phyloP scores from a whole-genome alignment of 2,888 invertebrate species.

The Gerris lacustris region DNA sequence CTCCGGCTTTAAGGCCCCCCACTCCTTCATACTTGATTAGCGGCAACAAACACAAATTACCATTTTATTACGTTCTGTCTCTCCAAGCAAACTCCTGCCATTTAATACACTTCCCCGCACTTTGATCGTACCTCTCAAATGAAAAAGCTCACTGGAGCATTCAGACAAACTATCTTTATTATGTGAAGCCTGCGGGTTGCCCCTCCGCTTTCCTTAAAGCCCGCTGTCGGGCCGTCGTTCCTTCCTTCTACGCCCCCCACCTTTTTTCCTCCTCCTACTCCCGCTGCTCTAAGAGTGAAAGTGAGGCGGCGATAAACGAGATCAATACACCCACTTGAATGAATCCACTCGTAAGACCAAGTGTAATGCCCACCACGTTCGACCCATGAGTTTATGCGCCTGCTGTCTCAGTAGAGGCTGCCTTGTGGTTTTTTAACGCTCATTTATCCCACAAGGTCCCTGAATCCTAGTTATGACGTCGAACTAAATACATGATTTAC shows the following conservation, averaged over 20 bases:
- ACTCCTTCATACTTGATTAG: slow-evolving; percentile 34
- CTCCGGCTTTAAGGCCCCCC: neutral
- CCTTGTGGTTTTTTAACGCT: too few species aligned
- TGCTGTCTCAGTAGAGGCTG: too few species aligned
- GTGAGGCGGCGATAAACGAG: too few species aligned
- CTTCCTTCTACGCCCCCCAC: neutral
- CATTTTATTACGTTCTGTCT: slow-evolving; percentile 49
- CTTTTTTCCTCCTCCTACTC: neutral
- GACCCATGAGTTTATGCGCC: too few species aligned
- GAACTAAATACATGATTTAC: too few species aligned
- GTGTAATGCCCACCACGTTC: too few species aligned
- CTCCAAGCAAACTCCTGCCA: slow-evolving; percentile 46
- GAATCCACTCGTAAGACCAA: too few species aligned
- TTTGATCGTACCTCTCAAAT: slow-evolving; percentile 39
- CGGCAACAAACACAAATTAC: slow-evolving; percentile 56
- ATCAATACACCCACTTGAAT: too few species aligned
- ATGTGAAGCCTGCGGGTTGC: slow-evolving; percentile 6
- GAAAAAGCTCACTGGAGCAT: slow-evolving; percentile 31
- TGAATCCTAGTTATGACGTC: too few species aligned
- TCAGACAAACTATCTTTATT: slow-evolving; percentile 27
- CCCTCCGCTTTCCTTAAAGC: neutral
- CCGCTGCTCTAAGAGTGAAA: too few species aligned
- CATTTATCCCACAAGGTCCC: too few species aligned
- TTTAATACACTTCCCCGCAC: slow-evolving; percentile 40
- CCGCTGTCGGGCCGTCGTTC: neutral